phyloP scores from a whole-genome alignment of 2,888 invertebrate species.

The Dione vanillae region DNA sequence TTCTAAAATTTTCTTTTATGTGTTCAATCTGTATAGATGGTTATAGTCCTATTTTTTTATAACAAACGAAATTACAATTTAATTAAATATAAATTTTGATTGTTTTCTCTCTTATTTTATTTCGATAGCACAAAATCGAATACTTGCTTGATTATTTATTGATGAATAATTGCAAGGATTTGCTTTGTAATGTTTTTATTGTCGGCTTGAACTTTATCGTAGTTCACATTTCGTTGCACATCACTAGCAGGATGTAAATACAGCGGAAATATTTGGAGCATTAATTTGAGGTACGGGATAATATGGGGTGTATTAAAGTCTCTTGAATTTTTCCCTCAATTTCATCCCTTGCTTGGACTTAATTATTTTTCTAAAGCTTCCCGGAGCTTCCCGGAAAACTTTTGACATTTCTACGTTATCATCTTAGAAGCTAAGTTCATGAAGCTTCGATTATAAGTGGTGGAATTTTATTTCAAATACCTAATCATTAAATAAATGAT shows the following conservation, averaged over 20 bases:
- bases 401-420: constrained; percentile 37
- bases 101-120: background rate
- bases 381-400: constrained; percentile 44
- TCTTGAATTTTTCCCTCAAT: constrained; percentile 60
- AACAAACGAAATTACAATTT: background rate
- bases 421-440: constrained; percentile 1
- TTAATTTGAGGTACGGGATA: constrained; percentile 62
- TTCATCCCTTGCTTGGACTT: constrained; percentile 57
- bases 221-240: constrained; percentile 40
- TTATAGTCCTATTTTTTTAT: background rate
- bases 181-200: constrained; percentile 14
- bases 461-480: background rate
- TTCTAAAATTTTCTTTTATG: background rate
- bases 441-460: background rate
- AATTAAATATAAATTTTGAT: background rate
- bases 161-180: constrained; percentile 22
- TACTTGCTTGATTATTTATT: background rate
- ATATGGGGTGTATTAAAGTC: constrained; percentile 69
- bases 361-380: constrained; percentile 56
- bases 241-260: constrained; percentile 48
- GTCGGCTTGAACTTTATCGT: constrained; percentile 13
- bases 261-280: constrained; percentile 45
- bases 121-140: background rate
- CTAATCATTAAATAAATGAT: constrained; percentile 1
- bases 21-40: too few relatives aligned